Evolutionary conservation across 1,140 invertebrate species (phyloP).

Genomic region (Phthorimaea operculella): DNA sequence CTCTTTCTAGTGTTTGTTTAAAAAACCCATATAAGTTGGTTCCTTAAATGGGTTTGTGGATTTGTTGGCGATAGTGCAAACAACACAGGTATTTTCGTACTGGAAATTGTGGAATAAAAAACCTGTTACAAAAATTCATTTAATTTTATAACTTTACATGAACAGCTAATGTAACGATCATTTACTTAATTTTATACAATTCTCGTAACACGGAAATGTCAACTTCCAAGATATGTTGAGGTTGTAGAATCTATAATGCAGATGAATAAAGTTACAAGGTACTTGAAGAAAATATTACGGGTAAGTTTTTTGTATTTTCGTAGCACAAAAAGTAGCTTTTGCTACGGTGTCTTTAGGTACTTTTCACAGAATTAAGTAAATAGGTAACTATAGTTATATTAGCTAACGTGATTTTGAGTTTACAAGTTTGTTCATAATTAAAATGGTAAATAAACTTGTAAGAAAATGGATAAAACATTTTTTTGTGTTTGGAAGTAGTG

Average conservation of each 20-base stretch:
- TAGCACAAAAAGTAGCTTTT: too few species aligned
- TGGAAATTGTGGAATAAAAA: conserved; percentile 10
- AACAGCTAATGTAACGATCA: conserved; percentile 38
- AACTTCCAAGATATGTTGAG: conserved; percentile 16
- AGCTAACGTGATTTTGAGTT: too few species aligned
- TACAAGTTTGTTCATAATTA: too few species aligned
- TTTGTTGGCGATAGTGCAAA: too few species aligned
- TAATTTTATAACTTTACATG: conserved; percentile 45
- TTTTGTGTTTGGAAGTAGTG: too few species aligned
- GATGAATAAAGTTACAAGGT: not conserved
- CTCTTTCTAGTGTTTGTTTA: too few species aligned
- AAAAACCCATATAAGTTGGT: too few species aligned
- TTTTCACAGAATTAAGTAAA: too few species aligned
- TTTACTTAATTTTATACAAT: conserved; percentile 23
- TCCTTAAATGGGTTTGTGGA: too few species aligned
- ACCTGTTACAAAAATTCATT: conserved; percentile 24
- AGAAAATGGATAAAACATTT: not conserved
- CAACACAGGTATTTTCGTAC: not conserved
- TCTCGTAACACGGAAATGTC: conserved; percentile 16
- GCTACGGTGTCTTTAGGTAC: too few species aligned
- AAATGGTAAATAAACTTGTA: not conserved
- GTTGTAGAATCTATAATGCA: not conserved
- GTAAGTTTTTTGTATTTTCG: too few species aligned
- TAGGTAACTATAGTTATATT: too few species aligned
- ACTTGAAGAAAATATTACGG: not conserved